Base-by-base conservation (phyloP, 2,113 vertebrate species). In the Chloebia gouldiae region DNA sequence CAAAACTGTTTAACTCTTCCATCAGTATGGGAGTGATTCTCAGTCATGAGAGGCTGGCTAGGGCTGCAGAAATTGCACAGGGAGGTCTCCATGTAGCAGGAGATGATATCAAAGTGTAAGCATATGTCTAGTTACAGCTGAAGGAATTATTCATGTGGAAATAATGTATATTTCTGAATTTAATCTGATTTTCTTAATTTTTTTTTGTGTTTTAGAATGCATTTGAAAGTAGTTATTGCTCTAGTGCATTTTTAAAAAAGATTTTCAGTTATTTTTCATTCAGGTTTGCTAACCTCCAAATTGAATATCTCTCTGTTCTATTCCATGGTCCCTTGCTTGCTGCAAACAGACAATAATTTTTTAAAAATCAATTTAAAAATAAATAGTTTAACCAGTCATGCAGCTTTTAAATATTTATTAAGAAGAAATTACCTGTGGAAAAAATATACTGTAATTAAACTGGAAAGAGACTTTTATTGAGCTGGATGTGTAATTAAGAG, bases 351-450 rank as follows among this genome's bases (percentile, higher is more conserved):
- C 10, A 60, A 7, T 19, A 35, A 16, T 35, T 60, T 39, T 65
- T 11, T 0, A 0, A 25, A n/a, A 59, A 47, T 60, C 3, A 2
- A 20, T 73, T 54, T 0, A 21, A 69, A 56, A 75, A 33, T 17
- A 50, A 78, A n/a, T 51, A 15, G 3, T 53, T 49, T 14, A 80
- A 31, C 15, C 37, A 28, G 15, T 65, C 42, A 56, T 40, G 16
- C 44, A 63, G 12, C 15, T 45, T 63, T 81, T 44, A 42, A 77
- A 54, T 50, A 39, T 45, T 47, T 45, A 53, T 54, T 24, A 54
- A 54, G 8, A 72, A 53, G 45, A 24, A 81, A 57, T 51, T 86
- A 60, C 24, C 40, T 45, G 18, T 76, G 18, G 24, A 72, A 91
- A 81, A 76, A 76, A 42, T 44, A 28, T 13, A 35, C 14, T 56